Evolutionary conservation across 2,113 vertebrate species (phyloP).

Genomic region (Rattus rattus): DNA sequence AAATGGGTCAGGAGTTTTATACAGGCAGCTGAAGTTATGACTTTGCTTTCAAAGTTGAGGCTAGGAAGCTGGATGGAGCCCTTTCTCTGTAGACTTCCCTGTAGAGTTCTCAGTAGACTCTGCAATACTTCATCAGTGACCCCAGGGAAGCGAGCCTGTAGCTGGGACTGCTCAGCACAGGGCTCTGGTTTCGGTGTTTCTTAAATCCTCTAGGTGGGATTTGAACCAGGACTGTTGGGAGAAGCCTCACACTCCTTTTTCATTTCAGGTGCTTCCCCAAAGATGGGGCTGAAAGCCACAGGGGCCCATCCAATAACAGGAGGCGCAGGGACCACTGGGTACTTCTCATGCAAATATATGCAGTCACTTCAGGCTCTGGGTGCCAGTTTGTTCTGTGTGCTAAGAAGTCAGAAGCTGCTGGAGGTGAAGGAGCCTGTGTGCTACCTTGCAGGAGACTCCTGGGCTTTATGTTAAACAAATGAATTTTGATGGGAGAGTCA

Average conservation of each 20-base stretch:
- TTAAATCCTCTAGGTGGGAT: neutral
- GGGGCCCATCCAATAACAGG: neutral
- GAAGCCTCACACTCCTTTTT: neutral
- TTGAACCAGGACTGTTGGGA: neutral
- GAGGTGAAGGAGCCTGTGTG: neutral
- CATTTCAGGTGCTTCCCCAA: neutral
- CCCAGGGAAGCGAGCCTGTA: neutral
- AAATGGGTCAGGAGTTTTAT: neutral
- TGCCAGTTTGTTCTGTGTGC: neutral
- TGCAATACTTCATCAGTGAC: fast-evolving
- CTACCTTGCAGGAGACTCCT: neutral
- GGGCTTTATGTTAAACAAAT: constrained; percentile 49
- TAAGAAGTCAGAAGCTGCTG: neutral
- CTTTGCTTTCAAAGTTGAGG: constrained; percentile 3
- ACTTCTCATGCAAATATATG: neutral
- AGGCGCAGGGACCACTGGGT: neutral
- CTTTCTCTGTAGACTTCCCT: neutral
- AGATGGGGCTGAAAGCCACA: neutral
- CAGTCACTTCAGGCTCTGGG: neutral
- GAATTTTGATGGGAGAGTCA: constrained; percentile 45
- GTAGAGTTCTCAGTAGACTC: too few species aligned
- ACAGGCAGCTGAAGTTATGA: neutral
- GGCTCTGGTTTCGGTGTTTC: neutral
- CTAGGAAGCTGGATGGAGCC: fast-evolving
- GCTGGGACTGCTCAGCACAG: neutral